These are phyloP conservation scores for Charanyca ferruginea DNA, from an alignment of 2,888 invertebrate species.

Conservation along the genomic window DNA sequence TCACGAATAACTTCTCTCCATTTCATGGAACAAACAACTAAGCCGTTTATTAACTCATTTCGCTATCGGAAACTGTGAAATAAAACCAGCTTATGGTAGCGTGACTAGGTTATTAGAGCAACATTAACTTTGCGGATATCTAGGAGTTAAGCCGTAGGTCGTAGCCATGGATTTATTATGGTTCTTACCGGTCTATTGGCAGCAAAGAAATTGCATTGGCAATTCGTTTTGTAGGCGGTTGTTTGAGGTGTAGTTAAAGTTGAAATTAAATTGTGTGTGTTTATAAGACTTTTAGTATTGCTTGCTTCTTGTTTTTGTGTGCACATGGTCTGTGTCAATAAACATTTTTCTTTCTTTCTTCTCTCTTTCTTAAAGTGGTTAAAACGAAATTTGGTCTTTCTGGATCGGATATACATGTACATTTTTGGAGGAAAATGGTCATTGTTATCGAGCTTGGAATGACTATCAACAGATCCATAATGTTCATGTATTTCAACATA, in stretches of 20 bases:
- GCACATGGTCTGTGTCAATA: too few species aligned
- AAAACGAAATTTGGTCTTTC: too few species aligned
- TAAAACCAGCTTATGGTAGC: slow-evolving; percentile 47
- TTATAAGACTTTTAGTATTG: too few species aligned
- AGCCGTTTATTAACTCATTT: slow-evolving; percentile 51
- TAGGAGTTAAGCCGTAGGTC: slow-evolving; percentile 30
- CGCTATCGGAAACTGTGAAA: slow-evolving; percentile 45
- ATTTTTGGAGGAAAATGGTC: too few species aligned
- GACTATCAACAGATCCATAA: too few species aligned
- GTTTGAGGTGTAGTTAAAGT: slow-evolving; percentile 13
- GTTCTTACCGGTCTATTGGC: slow-evolving; percentile 58
- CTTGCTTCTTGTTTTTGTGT: too few species aligned
- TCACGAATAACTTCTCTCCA: slow-evolving; percentile 9
- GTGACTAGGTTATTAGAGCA: slow-evolving; percentile 59
- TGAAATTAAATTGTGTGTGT: not conserved
- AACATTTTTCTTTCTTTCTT: too few species aligned
- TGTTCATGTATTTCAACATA: too few species aligned
- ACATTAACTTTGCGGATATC: slow-evolving; percentile 40
- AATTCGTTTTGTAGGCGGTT: not conserved
- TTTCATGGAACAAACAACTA: slow-evolving; percentile 41
- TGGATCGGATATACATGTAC: too few species aligned
- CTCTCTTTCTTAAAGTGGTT: too few species aligned
- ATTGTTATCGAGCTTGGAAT: too few species aligned
- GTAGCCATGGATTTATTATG: slow-evolving; percentile 61
- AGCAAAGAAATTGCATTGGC: slow-evolving; percentile 26